Evolutionary conservation across 2,797 vertebrate genomes (phyloP).

Genomic region (Thaleichthys pacificus): DNA sequence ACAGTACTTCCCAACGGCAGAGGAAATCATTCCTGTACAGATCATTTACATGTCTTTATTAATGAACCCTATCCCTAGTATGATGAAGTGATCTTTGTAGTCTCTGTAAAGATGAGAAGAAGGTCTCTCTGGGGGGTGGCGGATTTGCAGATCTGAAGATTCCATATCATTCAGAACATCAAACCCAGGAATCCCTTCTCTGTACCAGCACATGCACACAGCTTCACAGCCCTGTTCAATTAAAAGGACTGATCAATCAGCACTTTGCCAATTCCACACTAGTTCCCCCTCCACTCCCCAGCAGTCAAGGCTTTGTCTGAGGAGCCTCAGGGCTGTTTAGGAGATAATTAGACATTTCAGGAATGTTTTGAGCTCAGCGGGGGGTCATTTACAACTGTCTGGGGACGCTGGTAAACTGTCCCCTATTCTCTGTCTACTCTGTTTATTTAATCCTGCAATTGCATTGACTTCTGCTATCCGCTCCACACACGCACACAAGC

Average conservation of each 20-base stretch:
- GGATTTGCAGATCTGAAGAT: slow-evolving; percentile 12
- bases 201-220: slow-evolving; percentile 24
- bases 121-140: slow-evolving; percentile 19
- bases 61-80: slow-evolving; percentile 13
- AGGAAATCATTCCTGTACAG: slow-evolving; percentile 1
- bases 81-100: slow-evolving; percentile 33
- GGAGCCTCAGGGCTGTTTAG: slow-evolving; percentile 35
- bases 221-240: slow-evolving; percentile 28
- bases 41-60: background rate
- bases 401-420: slow-evolving; percentile 43
- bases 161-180: slow-evolving; percentile 13
- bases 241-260: slow-evolving; percentile 38
- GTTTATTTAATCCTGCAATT: slow-evolving; percentile 46
- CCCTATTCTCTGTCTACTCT: slow-evolving; percentile 35
- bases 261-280: slow-evolving; percentile 28
- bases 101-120: slow-evolving; percentile 35
- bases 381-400: slow-evolving; percentile 59
- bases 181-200: slow-evolving; percentile 24
- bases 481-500: slow-evolving; percentile 6
- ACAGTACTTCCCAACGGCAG: background rate
- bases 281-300: slow-evolving; percentile 28
- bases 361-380: slow-evolving; percentile 58
- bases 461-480: slow-evolving; percentile 9
- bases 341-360: slow-evolving; percentile 64
- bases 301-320: slow-evolving; percentile 29